These are phyloP conservation scores for Rhinella marina DNA, from an alignment of 2,797 vertebrate genomes.

Conservation along the genomic window DNA sequence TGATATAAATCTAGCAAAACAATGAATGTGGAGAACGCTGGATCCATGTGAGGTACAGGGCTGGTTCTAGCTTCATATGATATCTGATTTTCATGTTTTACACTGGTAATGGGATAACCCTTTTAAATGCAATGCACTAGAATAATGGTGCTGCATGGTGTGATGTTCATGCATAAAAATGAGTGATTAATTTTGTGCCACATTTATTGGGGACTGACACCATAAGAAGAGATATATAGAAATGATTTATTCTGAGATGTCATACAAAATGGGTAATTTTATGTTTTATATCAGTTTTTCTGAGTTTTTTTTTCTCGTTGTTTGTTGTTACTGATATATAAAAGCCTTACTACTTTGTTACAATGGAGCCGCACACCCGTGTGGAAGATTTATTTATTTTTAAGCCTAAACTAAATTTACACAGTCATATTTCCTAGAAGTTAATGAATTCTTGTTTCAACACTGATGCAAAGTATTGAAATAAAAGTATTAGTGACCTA, in stretches of 20 bases:
- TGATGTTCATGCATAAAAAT: background rate
- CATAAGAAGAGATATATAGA: background rate
- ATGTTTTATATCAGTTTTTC: too few species aligned
- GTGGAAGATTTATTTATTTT: constrained; percentile 60
- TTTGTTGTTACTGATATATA: background rate
- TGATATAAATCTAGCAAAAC: too few species aligned
- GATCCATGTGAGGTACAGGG: too few species aligned
- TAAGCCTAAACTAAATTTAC: constrained; percentile 65
- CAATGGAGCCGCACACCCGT: constrained; percentile 69
- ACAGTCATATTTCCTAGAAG: constrained; percentile 64
- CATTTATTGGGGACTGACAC: background rate
- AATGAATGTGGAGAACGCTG: too few species aligned
- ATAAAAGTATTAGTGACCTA: constrained; percentile 63
- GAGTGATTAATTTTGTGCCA: background rate
- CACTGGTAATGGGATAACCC: too few species aligned
- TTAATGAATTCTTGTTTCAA: constrained; percentile 67
- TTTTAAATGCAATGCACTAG: background rate
- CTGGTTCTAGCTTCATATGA: too few species aligned
- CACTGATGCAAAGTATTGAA: constrained; percentile 55
- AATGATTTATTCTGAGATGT: background rate
- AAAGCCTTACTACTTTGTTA: constrained; percentile 63
- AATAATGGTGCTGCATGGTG: background rate
- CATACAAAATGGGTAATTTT: background rate
- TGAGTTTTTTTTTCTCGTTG: background rate
- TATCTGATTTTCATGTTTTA: too few species aligned